phyloP scores from a whole-genome alignment of 37 sponge, comb jelly and placozoan species.

The Bolinopsis microptera region DNA sequence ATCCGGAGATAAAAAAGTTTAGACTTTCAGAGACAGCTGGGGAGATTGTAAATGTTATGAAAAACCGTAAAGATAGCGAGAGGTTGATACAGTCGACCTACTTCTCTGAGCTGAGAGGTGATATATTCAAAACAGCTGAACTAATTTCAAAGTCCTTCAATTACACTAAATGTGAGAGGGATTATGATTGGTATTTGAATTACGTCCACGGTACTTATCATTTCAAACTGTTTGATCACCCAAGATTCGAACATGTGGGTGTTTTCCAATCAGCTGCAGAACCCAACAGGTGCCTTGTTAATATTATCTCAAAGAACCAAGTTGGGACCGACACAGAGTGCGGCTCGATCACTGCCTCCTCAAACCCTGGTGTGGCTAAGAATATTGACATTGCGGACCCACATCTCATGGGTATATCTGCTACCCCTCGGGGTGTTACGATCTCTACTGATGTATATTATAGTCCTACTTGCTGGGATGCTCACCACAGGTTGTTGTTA shows the following conservation, averaged over 20 bases:
- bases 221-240: not conserved
- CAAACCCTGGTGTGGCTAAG: not conserved
- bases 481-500: not conserved
- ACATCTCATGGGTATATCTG: not conserved
- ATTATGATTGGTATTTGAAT: not conserved
- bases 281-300: not conserved
- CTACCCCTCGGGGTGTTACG: not conserved
- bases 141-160: not conserved
- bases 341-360: not conserved
- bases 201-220: not conserved
- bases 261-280: not conserved
- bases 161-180: not conserved
- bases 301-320: not conserved
- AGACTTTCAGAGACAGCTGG: not conserved
- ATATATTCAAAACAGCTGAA: not conserved
- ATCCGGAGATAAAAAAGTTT: not conserved
- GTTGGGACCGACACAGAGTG: not conserved
- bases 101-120: not conserved
- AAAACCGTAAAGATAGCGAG: not conserved
- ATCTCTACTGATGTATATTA: not conserved
- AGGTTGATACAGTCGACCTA: not conserved
- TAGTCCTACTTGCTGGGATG: not conserved
- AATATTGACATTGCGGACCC: not conserved
- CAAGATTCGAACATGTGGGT: not conserved
- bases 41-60: not conserved